Percentiles rank a stretch among this genome's conserved stretches.
These are phyloP conservation scores for Euphonia xanthogaster DNA, from an alignment of 2,797 vertebrate genomes.

Conservation along the genomic window DNA sequence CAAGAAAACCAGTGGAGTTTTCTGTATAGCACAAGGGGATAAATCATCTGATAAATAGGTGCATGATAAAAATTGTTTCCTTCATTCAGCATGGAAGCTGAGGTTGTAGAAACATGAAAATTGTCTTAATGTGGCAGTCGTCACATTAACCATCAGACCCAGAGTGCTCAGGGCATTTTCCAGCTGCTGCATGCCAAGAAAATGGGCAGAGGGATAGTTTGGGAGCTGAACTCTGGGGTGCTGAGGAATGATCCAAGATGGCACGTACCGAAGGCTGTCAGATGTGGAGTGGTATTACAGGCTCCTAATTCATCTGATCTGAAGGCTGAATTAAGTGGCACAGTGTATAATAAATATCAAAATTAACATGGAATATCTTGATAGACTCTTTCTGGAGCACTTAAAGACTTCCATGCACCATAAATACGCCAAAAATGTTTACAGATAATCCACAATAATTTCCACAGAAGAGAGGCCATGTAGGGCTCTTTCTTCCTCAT, in stretches of 20 bases:
- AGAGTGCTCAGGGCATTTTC: not conserved
- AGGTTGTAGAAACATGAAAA: not conserved
- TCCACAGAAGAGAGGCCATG: not conserved
- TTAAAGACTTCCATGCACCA: not conserved
- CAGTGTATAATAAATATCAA: not conserved
- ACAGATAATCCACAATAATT: not conserved
- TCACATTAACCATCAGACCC: not conserved
- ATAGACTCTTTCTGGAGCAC: not conserved
- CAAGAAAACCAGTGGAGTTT: not conserved
- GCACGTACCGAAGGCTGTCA: not conserved
- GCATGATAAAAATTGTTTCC: not conserved
- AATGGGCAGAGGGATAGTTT: not conserved
- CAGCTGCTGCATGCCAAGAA: not conserved
- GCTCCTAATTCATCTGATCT: not conserved
- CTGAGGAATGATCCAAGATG: not conserved
- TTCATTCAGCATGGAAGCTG: not conserved
- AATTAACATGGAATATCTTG: not conserved
- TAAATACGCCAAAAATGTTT: not conserved
- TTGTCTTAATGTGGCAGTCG: not conserved
- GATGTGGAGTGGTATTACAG: not conserved
- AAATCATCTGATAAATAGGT: not conserved
- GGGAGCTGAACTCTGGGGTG: not conserved
- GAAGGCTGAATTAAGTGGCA: not conserved
- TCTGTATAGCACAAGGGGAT: not conserved
- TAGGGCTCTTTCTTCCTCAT: not conserved